phyloP scores from a whole-genome alignment of 1,140 invertebrate genomes.

The Thaumatotibia leucotreta region DNA sequence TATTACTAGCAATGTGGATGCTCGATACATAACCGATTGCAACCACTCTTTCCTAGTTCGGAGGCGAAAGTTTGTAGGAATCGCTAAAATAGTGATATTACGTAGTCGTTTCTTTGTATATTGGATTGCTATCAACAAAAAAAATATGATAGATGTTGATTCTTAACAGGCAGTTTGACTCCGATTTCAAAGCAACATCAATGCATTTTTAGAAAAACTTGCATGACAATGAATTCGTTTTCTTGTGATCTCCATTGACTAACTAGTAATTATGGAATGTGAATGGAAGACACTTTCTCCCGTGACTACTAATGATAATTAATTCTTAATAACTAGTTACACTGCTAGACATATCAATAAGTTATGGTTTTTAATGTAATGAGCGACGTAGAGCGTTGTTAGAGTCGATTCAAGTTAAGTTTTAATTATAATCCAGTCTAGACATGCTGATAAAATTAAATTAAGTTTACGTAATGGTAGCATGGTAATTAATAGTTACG shows the following conservation, averaged over 20 bases:
- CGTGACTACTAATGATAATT: neutral
- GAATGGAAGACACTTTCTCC: neutral
- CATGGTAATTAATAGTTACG: too few species aligned
- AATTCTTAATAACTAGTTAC: neutral
- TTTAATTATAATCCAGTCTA: neutral
- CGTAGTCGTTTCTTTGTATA: neutral
- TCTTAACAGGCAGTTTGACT: neutral
- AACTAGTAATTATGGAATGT: neutral
- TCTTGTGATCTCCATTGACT: neutral
- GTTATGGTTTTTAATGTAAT: neutral
- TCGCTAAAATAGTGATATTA: neutral
- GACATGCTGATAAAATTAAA: too few species aligned
- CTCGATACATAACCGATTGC: neutral
- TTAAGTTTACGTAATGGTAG: too few species aligned
- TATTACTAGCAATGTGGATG: neutral
- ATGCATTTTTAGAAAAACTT: neutral
- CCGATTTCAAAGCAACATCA: neutral
- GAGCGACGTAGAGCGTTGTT: neutral
- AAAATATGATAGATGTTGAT: neutral
- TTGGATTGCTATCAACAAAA: neutral
- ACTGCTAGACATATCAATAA: neutral
- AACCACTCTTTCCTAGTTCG: neutral
- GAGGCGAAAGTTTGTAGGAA: neutral
- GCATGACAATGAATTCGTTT: neutral
- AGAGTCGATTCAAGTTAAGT: neutral